Conservation (phyloP, 2,113 vertebrate genomes). For the Miniopterus natalensis region DNA sequence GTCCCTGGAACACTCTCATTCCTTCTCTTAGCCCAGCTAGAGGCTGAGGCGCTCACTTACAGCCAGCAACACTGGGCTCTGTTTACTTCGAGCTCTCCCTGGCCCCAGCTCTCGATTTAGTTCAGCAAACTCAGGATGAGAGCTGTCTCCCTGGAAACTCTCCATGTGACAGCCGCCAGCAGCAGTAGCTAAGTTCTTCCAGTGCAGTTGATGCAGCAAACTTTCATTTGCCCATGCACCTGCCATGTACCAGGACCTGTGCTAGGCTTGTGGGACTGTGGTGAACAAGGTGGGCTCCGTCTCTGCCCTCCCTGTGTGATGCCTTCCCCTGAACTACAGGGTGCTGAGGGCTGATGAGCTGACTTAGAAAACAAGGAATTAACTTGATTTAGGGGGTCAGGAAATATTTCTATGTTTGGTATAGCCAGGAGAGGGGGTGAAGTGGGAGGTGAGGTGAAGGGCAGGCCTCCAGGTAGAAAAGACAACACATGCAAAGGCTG, state of each 20-base stretch:
- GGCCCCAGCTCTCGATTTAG: not conserved
- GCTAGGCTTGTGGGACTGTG: not conserved
- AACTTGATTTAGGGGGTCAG: not conserved
- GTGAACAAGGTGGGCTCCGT: not conserved
- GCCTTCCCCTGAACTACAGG: not conserved
- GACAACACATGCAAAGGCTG: not conserved
- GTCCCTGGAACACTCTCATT: not conserved
- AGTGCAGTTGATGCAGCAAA: not conserved
- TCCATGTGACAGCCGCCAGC: not conserved
- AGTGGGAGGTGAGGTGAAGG: not conserved
- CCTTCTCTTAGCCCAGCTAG: not conserved
- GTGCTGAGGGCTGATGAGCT: not conserved
- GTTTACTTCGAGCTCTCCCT: not conserved
- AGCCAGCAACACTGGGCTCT: not conserved
- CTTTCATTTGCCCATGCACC: not conserved
- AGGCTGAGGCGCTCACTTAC: not conserved
- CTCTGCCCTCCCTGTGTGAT: not conserved
- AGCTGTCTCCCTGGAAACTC: conserved; percentile 21
- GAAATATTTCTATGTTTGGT: not conserved
- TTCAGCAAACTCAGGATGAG: not conserved
- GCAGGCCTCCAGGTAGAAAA: not conserved
- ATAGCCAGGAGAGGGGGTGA: not conserved
- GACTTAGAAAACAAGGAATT: not conserved
- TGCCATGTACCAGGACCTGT: fast-evolving
- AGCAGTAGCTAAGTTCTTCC: not conserved